Evolutionary conservation across 1,140 invertebrate genomes (phyloP).

Genomic region (Ceratitis capitata): DNA sequence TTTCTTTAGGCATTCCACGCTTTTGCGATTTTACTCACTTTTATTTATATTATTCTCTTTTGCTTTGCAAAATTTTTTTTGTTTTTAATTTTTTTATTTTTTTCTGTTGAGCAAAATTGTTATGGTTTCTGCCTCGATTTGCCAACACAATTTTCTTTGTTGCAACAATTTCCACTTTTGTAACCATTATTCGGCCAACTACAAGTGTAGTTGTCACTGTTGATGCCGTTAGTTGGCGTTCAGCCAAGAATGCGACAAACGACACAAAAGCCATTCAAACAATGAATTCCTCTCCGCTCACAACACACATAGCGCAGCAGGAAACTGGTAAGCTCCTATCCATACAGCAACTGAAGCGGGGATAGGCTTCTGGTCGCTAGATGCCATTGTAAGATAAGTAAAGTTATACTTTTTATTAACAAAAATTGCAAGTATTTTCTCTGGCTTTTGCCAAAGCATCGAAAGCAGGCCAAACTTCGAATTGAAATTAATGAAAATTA

Average conservation of each 20-base stretch:
- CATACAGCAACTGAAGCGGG: background rate
- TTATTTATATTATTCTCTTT: background rate
- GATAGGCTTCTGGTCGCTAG: background rate
- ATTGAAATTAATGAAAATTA: conserved; percentile 19
- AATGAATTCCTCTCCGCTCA: conserved; percentile 21
- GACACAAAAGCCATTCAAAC: background rate
- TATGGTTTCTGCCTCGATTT: conserved; percentile 25
- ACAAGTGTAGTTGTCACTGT: background rate
- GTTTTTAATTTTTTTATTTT: background rate
- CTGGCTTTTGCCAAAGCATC: background rate
- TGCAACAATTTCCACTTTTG: conserved; percentile 35
- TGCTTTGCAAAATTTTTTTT: too few species aligned
- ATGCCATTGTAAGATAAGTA: background rate
- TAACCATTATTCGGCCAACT: background rate
- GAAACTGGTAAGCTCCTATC: background rate
- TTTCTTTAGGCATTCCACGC: background rate
- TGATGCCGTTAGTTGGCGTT: background rate
- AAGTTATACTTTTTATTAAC: background rate
- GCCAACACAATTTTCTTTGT: conserved; percentile 21
- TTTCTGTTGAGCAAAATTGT: conserved; percentile 4
- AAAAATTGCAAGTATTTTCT: background rate
- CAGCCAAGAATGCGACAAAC: conserved; percentile 6
- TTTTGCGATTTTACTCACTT: conserved; percentile 14
- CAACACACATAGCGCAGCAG: too few species aligned
- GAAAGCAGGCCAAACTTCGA: background rate